Percentiles rank a stretch among this genome's conserved stretches.
These are phyloP conservation scores for Octopus sinensis DNA, from an alignment of 1,140 invertebrate genomes.

Conservation along the genomic window DNA sequence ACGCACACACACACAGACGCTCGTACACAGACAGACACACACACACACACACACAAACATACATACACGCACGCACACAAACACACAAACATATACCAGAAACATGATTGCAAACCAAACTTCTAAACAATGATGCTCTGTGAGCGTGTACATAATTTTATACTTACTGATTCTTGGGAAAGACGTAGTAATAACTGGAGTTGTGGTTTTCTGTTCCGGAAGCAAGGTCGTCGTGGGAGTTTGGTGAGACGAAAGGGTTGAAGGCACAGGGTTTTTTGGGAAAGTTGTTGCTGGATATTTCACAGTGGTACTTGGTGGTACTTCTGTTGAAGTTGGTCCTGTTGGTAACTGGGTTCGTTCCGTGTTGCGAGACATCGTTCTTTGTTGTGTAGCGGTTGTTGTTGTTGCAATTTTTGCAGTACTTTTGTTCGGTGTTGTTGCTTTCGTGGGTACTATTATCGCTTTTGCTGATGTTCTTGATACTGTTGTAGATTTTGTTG, in stretches of 20 bases:
- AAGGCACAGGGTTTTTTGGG: neutral
- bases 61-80: too few relatives aligned
- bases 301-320: neutral
- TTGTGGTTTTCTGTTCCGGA: neutral
- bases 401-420: neutral
- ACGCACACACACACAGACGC: too few relatives aligned
- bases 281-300: neutral
- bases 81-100: too few relatives aligned
- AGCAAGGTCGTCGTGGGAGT: neutral
- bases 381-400: neutral
- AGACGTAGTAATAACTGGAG: too few relatives aligned
- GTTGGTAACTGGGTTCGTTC: neutral
- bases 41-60: too few relatives aligned
- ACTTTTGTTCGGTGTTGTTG: neutral
- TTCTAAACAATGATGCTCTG: too few relatives aligned
- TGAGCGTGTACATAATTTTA: too few relatives aligned
- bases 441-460: neutral
- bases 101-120: too few relatives aligned
- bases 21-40: too few relatives aligned
- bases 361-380: neutral
- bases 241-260: neutral
- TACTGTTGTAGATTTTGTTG: neutral
- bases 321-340: neutral
- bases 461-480: neutral
- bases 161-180: too few relatives aligned